Evolutionary conservation across 2,888 invertebrate species (phyloP).

Genomic region (Drosophila setosimentum): DNA sequence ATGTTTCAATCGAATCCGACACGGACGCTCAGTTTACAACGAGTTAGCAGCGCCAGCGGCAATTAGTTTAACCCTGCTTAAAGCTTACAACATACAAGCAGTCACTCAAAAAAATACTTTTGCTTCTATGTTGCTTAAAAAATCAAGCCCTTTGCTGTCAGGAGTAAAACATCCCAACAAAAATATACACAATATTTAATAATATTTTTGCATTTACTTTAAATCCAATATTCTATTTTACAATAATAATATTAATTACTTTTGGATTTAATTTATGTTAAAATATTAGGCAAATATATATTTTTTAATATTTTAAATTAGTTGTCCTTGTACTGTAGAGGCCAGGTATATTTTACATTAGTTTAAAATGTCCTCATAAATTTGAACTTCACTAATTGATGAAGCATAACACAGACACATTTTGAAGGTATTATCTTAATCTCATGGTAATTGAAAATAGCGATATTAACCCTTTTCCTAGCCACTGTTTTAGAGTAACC

Average conservation of each 20-base stretch:
- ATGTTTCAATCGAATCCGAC: conserved; percentile 47
- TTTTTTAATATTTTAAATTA: neutral
- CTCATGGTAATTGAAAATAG: neutral
- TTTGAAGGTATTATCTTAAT: neutral
- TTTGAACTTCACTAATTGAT: neutral
- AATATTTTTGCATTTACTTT: neutral
- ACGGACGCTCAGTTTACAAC: conserved; percentile 34
- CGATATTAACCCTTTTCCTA: neutral
- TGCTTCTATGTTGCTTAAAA: neutral
- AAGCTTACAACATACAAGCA: neutral
- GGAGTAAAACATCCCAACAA: neutral
- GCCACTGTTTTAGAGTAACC: conserved; percentile 16
- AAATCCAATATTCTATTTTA: neutral
- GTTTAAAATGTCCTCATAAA: too few relatives aligned
- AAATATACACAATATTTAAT: neutral
- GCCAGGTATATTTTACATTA: neutral
- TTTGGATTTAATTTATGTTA: neutral
- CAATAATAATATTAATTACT: neutral
- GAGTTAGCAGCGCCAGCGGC: conserved; percentile 39
- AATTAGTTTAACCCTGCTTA: conserved; percentile 39
- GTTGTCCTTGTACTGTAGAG: neutral
- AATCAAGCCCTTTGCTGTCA: neutral
- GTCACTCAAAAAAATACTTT: neutral
- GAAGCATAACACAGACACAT: neutral
- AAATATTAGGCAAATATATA: neutral